These are phyloP conservation scores for Neolamprologus caudopunctatus DNA, from an alignment of 2,113 vertebrate species.

Conservation along the genomic window DNA sequence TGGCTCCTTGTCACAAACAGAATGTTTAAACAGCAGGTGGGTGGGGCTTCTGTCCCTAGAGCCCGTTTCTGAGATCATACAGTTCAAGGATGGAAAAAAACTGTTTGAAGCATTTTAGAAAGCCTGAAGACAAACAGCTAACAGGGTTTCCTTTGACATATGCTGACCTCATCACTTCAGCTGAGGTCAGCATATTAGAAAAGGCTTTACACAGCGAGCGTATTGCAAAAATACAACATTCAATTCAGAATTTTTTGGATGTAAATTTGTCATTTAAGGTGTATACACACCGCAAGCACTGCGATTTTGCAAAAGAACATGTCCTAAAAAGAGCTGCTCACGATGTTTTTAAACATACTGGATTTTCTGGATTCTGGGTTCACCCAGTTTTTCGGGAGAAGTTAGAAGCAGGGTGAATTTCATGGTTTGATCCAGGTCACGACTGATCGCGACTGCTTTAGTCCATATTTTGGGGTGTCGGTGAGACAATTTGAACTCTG, in stretches of 20 bases:
- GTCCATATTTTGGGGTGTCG: not conserved
- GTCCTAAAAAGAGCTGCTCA: not conserved
- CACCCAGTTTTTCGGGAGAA: not conserved
- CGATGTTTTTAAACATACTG: not conserved
- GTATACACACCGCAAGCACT: not conserved
- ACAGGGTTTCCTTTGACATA: not conserved
- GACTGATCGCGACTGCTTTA: not conserved
- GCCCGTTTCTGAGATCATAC: not conserved
- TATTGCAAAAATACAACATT: not conserved
- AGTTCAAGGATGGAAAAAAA: not conserved
- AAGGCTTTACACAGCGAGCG: not conserved
- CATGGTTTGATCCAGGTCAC: not conserved
- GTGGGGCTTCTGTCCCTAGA: not conserved
- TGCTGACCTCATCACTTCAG: not conserved
- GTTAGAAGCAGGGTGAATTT: not conserved
- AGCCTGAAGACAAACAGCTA: not conserved
- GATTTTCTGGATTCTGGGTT: not conserved
- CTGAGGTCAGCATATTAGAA: not conserved
- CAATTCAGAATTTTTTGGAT: not conserved
- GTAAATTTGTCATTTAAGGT: not conserved
- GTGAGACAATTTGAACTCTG: not conserved
- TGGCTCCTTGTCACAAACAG: not conserved
- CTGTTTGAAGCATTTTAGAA: not conserved
- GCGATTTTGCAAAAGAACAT: not conserved
- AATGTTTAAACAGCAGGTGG: not conserved